Base-by-base conservation (phyloP, 2,113 vertebrate genomes). In the Sylvia atricapilla region DNA sequence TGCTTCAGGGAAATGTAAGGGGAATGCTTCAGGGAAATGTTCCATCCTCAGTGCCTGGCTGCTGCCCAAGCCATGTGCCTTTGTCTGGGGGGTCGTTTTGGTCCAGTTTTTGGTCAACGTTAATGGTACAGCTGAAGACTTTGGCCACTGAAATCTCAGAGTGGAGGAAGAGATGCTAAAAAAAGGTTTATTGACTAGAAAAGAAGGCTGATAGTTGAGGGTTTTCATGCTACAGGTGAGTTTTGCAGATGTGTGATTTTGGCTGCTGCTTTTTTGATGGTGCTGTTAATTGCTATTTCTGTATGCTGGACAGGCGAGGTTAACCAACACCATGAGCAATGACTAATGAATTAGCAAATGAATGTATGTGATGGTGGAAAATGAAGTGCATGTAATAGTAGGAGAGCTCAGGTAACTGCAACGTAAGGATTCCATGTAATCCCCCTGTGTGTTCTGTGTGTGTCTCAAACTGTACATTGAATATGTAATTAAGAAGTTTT, bases 41-140 rank as follows among this genome's bases (percentile, higher is more conserved):
- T 43, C 6, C 2, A 1, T 9, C 7, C 11, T 50, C 1, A 0
- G 15, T 16, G 46, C 33, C 9, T 0, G 4, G 7, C 27, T 22
- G 31, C 23, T 15, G 0, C 33, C 22, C 1, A 6, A 24, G 41
- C 11, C 2, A 1, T 1, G 24, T 49, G 47, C 23, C 50, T 52
- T 20, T 20, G 33, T 27, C 13, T 3, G 0, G 3, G 24, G 7
- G 33, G 3, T 35, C 4, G 2, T 15, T 50, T 4, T 6, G 23
- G 31, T 3, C 13, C 1, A 0, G 6, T 9, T 55, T 80, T 37
- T 46, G 9, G 33, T 15, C 7, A 12, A 1, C 24, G 0, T 12
- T 56, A 12, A 39, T 18, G 15, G 15, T 63, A 31, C 64, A 81
- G 13, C 4, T 63, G 17, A 37, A 37, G 10, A 2, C 46, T 12